Conservation (phyloP, 2,113 vertebrate genomes). For the Lampris megalopsis region DNA sequence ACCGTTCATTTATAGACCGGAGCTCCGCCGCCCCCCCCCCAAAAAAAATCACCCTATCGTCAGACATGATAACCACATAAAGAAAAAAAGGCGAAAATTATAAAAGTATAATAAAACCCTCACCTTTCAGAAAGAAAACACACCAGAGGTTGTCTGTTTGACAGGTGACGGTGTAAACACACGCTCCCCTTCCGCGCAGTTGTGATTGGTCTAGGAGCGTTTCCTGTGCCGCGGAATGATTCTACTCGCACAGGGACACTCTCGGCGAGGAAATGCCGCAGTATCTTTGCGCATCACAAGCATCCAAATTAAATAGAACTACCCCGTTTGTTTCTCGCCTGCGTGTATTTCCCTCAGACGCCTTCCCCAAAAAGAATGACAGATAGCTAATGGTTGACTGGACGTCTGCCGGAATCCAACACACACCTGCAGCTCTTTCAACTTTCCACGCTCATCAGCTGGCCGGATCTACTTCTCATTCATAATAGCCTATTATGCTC, state of each 20-base stretch:
- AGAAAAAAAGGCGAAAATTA: background rate
- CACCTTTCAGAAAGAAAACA: conserved; percentile 76
- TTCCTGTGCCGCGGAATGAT: conserved; percentile 71
- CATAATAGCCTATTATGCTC: conserved; percentile 52
- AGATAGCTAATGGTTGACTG: background rate
- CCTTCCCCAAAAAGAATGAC: fast-evolving
- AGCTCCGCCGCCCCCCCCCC: background rate
- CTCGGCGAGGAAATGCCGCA: conserved; percentile 75
- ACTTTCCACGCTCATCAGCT: conserved; percentile 30
- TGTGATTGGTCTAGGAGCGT: conserved; percentile 77
- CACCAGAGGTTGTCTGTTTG: conserved; percentile 67
- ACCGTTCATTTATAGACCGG: too few relatives aligned
- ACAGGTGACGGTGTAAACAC: conserved; percentile 82
- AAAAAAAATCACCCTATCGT: background rate
- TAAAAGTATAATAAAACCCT: conserved; percentile 7
- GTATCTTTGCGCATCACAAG: conserved; percentile 73
- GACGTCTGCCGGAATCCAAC: background rate
- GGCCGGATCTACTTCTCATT: conserved; percentile 78
- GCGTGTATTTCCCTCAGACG: background rate
- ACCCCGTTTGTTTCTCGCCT: background rate
- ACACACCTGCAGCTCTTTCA: background rate
- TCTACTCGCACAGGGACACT: conserved; percentile 53
- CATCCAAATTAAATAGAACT: conserved; percentile 67
- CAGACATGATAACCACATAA: background rate
- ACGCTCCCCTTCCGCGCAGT: conserved; percentile 30